phyloP scores from a whole-genome alignment of 2,113 vertebrate genomes.

The Mastomys natalensis region DNA sequence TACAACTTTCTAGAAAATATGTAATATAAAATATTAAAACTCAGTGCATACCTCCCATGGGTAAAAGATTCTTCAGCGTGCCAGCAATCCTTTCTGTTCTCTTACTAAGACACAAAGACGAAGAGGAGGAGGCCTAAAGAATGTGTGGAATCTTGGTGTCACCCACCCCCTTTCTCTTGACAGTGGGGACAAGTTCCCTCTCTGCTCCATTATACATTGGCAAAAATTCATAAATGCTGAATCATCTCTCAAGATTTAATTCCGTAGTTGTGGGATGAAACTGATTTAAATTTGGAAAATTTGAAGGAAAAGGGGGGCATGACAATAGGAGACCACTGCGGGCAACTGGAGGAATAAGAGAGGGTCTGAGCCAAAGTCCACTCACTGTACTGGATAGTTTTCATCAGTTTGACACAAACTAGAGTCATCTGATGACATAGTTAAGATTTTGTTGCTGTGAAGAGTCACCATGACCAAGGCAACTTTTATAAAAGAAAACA shows the following conservation, averaged over 20 bases:
- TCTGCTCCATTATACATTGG: background rate
- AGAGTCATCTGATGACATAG: background rate
- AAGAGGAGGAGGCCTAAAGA: background rate
- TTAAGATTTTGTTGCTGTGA: background rate
- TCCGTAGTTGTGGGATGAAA: background rate
- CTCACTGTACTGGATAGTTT: background rate
- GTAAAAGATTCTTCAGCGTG: background rate
- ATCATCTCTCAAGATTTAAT: slow-evolving; percentile 35
- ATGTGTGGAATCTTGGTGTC: background rate
- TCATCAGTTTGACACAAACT: background rate
- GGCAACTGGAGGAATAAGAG: no score
- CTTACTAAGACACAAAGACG: background rate
- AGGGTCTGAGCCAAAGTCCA: fast-evolving
- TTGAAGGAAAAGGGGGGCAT: background rate
- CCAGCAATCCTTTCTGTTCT: slow-evolving; percentile 34
- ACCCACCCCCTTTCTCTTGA: slow-evolving; percentile 7
- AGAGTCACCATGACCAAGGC: background rate
- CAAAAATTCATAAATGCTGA: background rate
- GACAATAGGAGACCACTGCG: background rate
- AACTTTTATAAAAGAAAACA: background rate
- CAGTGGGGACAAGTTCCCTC: background rate
- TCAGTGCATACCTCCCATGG: background rate
- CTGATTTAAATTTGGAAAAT: slow-evolving; percentile 36
- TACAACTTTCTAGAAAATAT: slow-evolving; percentile 26
- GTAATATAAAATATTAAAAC: no score